phyloP scores from a whole-genome alignment of 2,888 invertebrate genomes.

The Epinotia bilunana region DNA sequence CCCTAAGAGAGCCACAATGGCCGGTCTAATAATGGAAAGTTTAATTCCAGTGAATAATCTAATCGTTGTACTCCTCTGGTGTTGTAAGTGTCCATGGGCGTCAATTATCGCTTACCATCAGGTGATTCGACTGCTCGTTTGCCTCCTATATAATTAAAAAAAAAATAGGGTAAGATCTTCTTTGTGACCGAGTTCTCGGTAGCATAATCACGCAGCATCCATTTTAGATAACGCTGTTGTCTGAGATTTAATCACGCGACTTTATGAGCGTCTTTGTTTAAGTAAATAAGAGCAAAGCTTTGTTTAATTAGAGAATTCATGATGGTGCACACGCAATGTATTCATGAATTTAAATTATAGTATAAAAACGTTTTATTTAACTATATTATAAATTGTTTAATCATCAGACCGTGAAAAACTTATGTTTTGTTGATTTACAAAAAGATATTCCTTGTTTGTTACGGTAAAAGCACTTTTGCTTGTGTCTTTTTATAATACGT shows the following conservation, averaged over 20 bases:
- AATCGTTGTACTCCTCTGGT: too few species aligned
- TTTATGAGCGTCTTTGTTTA: not conserved
- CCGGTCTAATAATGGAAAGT: too few species aligned
- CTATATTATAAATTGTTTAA: too few species aligned
- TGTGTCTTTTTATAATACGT: not conserved
- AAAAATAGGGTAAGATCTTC: not conserved
- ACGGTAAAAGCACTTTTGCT: slow-evolving; percentile 7
- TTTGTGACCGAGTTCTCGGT: not conserved
- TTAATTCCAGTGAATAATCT: too few species aligned
- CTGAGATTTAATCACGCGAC: slow-evolving; percentile 11
- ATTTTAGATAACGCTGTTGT: slow-evolving; percentile 13
- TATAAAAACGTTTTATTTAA: not conserved
- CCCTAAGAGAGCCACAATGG: too few species aligned
- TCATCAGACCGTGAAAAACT: too few species aligned
- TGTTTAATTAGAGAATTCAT: slow-evolving; percentile 16
- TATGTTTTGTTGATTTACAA: not conserved
- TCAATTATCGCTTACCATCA: too few species aligned
- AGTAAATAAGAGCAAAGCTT: slow-evolving; percentile 10
- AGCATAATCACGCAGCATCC: not conserved
- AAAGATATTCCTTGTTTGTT: not conserved
- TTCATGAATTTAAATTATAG: not conserved
- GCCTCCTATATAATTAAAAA: too few species aligned
- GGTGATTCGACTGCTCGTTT: too few species aligned
- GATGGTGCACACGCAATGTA: not conserved
- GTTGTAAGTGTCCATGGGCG: too few species aligned